Percentiles rank a stretch among this genome's conserved stretches.
phyloP scores from a whole-genome alignment of 2,888 invertebrate species.

The Alviniconcha strummeri region DNA sequence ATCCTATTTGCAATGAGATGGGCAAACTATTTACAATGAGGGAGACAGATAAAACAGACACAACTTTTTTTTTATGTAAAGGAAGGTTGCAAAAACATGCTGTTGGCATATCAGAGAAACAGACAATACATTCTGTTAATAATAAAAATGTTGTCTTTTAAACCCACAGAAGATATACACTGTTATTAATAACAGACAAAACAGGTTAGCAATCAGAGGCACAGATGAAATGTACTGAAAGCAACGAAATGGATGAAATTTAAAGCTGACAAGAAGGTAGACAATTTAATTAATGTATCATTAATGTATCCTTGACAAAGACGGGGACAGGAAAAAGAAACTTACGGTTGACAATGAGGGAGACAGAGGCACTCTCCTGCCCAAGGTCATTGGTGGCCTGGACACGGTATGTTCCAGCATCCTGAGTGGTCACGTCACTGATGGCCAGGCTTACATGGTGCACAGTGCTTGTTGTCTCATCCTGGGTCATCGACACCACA shows the following conservation, averaged over 20 bases:
- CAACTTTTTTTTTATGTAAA: not conserved
- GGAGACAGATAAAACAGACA: slow-evolving; percentile 6
- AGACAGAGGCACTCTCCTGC: slow-evolving; percentile 65
- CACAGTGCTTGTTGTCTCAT: slow-evolving; percentile 62
- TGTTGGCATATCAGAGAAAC: too few relatives aligned
- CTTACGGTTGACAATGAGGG: slow-evolving; percentile 70
- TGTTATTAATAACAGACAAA: too few relatives aligned
- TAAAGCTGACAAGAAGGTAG: too few relatives aligned
- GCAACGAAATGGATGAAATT: too few relatives aligned
- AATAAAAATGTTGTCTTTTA: too few relatives aligned
- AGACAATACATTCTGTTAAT: too few relatives aligned
- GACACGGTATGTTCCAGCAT: slow-evolving; percentile 70
- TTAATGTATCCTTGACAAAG: not conserved
- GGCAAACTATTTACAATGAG: not conserved
- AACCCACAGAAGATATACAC: too few relatives aligned
- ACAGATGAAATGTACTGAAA: too few relatives aligned
- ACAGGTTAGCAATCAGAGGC: too few relatives aligned
- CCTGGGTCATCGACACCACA: slow-evolving; percentile 51
- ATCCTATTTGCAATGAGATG: not conserved
- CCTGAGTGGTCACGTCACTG: slow-evolving; percentile 67
- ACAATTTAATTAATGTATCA: too few relatives aligned
- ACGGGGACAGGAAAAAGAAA: not conserved
- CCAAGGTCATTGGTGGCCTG: slow-evolving; percentile 68
- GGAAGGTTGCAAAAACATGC: too few relatives aligned
- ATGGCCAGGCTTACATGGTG: slow-evolving; percentile 81